Conservation (phyloP, 2,113 vertebrate genomes). For the Oryzias javanicus region DNA sequence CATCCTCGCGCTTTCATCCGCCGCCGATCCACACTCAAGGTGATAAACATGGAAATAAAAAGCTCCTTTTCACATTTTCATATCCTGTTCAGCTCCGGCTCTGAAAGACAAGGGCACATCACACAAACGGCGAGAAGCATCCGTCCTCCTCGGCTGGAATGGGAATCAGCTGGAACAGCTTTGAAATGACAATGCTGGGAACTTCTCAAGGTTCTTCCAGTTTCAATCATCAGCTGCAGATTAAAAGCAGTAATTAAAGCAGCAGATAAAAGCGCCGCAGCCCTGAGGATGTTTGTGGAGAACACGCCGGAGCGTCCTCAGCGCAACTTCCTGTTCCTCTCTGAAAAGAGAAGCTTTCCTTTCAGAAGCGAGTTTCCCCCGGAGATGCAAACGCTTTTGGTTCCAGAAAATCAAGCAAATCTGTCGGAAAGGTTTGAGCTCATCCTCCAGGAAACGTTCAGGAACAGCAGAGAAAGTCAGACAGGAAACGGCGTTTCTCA, state of each 20-base stretch:
- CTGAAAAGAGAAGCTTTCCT: too few relatives aligned
- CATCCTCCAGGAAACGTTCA: too few relatives aligned
- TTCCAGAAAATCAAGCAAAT: too few relatives aligned
- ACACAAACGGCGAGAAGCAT: constrained; percentile 57
- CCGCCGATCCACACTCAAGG: constrained; percentile 51
- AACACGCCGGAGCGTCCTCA: neutral
- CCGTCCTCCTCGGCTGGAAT: constrained; percentile 49
- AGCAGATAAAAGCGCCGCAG: constrained; percentile 25
- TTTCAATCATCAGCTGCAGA: constrained; percentile 52
- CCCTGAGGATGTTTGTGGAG: neutral
- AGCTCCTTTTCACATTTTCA: constrained; percentile 48
- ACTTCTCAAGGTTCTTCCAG: constrained; percentile 56
- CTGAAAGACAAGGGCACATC: constrained; percentile 52
- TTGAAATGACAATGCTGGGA: constrained; percentile 41
- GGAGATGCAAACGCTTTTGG: too few relatives aligned
- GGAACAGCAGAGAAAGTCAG: too few relatives aligned
- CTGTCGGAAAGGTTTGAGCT: too few relatives aligned
- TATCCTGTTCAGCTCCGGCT: constrained; percentile 21
- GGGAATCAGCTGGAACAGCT: constrained; percentile 58
- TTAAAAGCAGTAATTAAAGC: constrained; percentile 40
- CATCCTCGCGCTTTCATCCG: constrained; percentile 41
- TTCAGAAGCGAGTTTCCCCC: too few relatives aligned
- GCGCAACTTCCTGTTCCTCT: too few relatives aligned
- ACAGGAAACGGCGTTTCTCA: too few relatives aligned
- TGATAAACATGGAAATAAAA: constrained; percentile 63